Evolutionary conservation across 2,113 vertebrate species (phyloP).

Genomic region (Neoarius graeffei): DNA sequence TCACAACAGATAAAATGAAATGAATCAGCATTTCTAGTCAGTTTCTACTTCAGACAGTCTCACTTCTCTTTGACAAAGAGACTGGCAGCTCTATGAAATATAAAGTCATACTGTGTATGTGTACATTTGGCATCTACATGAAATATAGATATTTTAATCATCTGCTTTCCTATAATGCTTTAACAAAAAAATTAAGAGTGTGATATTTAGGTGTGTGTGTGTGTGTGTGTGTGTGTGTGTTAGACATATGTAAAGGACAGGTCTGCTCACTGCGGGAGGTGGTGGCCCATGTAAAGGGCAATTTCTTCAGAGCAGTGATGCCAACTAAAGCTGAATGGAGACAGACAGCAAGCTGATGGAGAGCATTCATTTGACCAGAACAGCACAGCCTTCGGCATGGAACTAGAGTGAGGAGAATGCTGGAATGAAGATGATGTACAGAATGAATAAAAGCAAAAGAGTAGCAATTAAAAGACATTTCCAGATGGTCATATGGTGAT

Average conservation of each 20-base stretch:
- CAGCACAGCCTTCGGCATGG: background rate
- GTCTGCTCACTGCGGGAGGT: background rate
- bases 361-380: background rate
- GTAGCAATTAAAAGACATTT: background rate
- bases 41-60: background rate
- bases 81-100: background rate
- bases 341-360: background rate
- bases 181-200: too few species aligned
- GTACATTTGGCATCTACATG: background rate
- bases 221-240: background rate
- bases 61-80: background rate
- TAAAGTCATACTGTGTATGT: background rate
- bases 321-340: background rate
- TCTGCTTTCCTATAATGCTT: background rate
- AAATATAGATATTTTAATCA: background rate
- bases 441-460: background rate
- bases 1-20: background rate
- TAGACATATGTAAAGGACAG: background rate
- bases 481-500: background rate
- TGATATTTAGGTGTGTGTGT: background rate
- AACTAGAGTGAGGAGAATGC: background rate
- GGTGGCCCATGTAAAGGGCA: background rate
- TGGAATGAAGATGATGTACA: background rate
- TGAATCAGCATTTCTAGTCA: background rate
- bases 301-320: background rate